These are phyloP conservation scores for Stigmatopora nigra DNA, from an alignment of 2,113 vertebrate species.

Conservation along the genomic window DNA sequence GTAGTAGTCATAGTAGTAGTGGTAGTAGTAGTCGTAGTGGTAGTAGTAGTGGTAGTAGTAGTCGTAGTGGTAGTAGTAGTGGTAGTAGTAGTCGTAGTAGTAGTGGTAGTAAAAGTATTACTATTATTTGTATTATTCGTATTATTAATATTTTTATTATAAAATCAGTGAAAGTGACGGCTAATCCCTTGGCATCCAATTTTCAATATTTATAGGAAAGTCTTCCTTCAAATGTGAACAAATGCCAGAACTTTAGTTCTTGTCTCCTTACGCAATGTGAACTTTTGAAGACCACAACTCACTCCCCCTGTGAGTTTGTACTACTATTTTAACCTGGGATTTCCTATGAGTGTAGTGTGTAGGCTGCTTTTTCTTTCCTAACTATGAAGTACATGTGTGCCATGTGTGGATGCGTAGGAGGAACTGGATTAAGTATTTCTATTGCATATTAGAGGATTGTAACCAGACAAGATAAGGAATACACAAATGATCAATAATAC, in stretches of 20 bases:
- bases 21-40: too few relatives aligned
- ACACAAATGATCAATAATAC: not conserved
- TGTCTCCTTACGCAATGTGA: slow-evolving; percentile 28
- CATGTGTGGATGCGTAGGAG: slow-evolving; percentile 62
- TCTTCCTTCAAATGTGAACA: slow-evolving; percentile 17
- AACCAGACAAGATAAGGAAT: not conserved
- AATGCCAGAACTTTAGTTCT: not conserved
- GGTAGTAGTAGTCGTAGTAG: too few relatives aligned
- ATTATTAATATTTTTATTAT: too few relatives aligned
- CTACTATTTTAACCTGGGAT: slow-evolving; percentile 59
- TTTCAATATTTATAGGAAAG: not conserved
- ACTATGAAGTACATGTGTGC: slow-evolving; percentile 59
- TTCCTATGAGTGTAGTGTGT: slow-evolving; percentile 56
- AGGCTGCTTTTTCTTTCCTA: slow-evolving; percentile 46
- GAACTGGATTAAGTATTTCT: slow-evolving; percentile 39
- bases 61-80: too few relatives aligned
- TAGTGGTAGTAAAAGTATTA: too few relatives aligned
- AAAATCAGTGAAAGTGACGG: too few relatives aligned
- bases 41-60: too few relatives aligned
- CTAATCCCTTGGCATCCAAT: too few relatives aligned
- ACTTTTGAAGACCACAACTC: slow-evolving; percentile 41
- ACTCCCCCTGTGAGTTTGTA: slow-evolving; percentile 46
- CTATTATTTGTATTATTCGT: too few relatives aligned
- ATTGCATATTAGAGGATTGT: not conserved
- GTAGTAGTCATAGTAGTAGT: too few relatives aligned